phyloP scores from a whole-genome alignment of 2,888 invertebrate species.

The Ephialtes manifestator region DNA sequence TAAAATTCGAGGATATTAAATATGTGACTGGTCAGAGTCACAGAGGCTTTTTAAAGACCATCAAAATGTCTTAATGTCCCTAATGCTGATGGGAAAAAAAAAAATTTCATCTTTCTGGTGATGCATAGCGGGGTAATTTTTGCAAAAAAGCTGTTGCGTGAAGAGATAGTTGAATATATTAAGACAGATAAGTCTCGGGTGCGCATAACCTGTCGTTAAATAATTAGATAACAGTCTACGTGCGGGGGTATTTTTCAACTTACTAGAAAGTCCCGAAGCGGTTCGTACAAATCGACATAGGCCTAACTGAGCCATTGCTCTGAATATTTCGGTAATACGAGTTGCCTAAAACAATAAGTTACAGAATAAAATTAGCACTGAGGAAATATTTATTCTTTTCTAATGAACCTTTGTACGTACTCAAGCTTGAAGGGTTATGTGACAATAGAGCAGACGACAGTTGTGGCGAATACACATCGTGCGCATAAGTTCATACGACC shows the following conservation, averaged over 20 bases:
- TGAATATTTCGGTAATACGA: not conserved
- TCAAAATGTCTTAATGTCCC: no score
- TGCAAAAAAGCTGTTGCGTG: not conserved
- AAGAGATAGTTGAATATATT: not conserved
- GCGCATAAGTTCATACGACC: not conserved
- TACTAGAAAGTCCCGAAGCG: conserved; percentile 64
- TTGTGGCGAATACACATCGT: conserved; percentile 14
- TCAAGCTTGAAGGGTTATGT: conserved; percentile 36
- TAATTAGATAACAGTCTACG: conserved; percentile 60
- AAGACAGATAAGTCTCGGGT: not conserved
- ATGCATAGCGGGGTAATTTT: no score
- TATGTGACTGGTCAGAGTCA: no score
- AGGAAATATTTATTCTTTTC: conserved; percentile 7
- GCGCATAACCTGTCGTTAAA: conserved; percentile 7
- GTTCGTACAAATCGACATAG: conserved; percentile 64
- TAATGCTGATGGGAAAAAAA: no score
- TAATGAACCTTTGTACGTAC: not conserved
- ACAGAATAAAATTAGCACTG: not conserved
- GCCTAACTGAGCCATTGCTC: conserved; percentile 67
- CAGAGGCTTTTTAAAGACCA: no score
- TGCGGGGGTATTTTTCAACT: conserved; percentile 31
- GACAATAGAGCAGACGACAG: conserved; percentile 57
- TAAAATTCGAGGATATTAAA: no score
- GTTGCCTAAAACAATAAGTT: conserved; percentile 1
- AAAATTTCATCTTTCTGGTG: no score